These are phyloP conservation scores for Cynocephalus volans DNA, from an alignment of 2,113 vertebrate genomes.

Conservation along the genomic window DNA sequence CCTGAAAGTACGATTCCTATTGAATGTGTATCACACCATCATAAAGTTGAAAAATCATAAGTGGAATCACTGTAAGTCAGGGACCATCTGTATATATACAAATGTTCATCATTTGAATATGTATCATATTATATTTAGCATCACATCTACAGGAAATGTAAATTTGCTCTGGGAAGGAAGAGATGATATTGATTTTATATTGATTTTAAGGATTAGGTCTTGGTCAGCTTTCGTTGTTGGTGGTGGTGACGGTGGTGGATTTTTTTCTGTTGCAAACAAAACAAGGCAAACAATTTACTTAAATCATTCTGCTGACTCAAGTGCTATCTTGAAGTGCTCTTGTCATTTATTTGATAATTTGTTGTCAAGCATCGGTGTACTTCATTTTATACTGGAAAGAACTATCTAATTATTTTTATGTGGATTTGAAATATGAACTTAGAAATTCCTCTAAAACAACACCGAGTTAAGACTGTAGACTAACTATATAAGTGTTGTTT, in stretches of 20 bases:
- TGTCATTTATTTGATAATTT: not conserved
- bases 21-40: too few relatives aligned
- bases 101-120: not conserved
- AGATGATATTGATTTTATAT: not conserved
- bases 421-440: not conserved
- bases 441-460: not conserved
- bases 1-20: too few relatives aligned
- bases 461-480: not conserved
- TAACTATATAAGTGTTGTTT: not conserved
- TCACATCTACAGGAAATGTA: not conserved
- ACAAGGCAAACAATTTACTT: not conserved
- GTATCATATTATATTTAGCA: not conserved
- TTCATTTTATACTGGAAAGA: not conserved
- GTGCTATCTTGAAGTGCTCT: not conserved
- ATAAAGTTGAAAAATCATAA: too few relatives aligned
- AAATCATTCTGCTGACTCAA: not conserved
- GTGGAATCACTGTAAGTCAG: too few relatives aligned
- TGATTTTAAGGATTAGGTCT: not conserved
- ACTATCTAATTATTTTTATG: not conserved
- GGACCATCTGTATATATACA: too few relatives aligned
- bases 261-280: conserved; percentile 11
- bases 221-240: not conserved
- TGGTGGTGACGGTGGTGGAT: not conserved
- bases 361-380: not conserved
- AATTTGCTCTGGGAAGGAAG: not conserved